Evolutionary conservation across 2,888 invertebrate species (phyloP).

Genomic region (Xiphydria camelus): DNA sequence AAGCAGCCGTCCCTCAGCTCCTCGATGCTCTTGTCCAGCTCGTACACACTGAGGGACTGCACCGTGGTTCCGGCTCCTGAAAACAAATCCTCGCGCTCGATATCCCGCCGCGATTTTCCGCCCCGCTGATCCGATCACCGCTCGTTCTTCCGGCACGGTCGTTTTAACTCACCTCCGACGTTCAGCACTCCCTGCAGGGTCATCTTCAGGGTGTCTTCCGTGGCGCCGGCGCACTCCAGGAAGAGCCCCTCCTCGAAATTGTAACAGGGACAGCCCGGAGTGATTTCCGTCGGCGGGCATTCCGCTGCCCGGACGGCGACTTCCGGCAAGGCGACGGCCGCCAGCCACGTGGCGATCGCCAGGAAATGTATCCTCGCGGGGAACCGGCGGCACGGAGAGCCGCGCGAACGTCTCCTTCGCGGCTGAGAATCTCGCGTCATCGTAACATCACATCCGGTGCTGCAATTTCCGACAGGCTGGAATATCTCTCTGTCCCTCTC

Average conservation of each 20-base stretch:
- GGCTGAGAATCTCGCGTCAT: too few species aligned
- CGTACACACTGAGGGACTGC: slow-evolving; percentile 86
- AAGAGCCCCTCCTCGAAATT: slow-evolving; percentile 90
- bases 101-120: background rate
- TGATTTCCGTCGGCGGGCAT: slow-evolving; percentile 76
- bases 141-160: too few species aligned
- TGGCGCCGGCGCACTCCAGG: slow-evolving; percentile 85
- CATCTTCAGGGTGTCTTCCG: slow-evolving; percentile 72
- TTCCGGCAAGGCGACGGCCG: slow-evolving; percentile 47
- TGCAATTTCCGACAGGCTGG: too few species aligned
- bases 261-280: slow-evolving; percentile 87
- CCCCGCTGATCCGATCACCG: background rate
- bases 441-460: too few species aligned
- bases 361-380: background rate
- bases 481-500: too few species aligned
- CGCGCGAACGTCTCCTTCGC: too few species aligned
- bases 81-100: background rate
- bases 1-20: slow-evolving; percentile 77
- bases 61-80: slow-evolving; percentile 58
- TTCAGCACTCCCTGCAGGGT: slow-evolving; percentile 66
- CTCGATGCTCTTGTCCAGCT: slow-evolving; percentile 80
- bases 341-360: slow-evolving; percentile 3
- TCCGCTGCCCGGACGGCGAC: slow-evolving; percentile 54
- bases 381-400: too few species aligned
- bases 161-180: slow-evolving; percentile 60